Conservation (phyloP, 2,888 invertebrate species). For the Germaria angustata region DNA sequence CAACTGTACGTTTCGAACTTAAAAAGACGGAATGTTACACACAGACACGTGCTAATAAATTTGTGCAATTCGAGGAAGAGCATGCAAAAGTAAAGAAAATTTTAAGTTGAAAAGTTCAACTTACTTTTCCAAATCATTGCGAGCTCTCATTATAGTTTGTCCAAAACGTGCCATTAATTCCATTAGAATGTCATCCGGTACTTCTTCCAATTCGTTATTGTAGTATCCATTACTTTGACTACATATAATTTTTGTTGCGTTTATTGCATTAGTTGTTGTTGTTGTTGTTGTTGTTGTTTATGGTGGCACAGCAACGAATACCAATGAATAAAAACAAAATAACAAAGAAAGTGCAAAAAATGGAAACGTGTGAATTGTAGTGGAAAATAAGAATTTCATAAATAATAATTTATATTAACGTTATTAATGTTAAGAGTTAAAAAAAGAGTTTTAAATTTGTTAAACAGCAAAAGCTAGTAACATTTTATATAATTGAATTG, state of each 20-base stretch:
- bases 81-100: not conserved
- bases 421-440: not conserved
- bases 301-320: not conserved
- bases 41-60: not conserved
- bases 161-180: slow-evolving; percentile 88
- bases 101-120: slow-evolving; percentile 74
- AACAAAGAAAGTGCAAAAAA: slow-evolving; percentile 4
- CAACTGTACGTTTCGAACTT: slow-evolving; percentile 92
- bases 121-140: slow-evolving; percentile 90
- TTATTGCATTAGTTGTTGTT: not conserved
- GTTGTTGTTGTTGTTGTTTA: not conserved
- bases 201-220: slow-evolving; percentile 84
- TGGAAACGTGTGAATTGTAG: slow-evolving; percentile 67
- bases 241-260: slow-evolving; percentile 61
- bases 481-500: not conserved
- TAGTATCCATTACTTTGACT: slow-evolving; percentile 80
- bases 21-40: not conserved
- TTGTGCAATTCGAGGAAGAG: not conserved
- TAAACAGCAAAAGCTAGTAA: not conserved
- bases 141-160: slow-evolving; percentile 87
- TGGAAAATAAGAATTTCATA: slow-evolving; percentile 71
- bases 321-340: not conserved
- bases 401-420: slow-evolving; percentile 66
- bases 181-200: slow-evolving; percentile 87
- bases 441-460: not conserved